Evolutionary conservation across 2,113 vertebrate species (phyloP).

Genomic region (Zapornia atra): DNA sequence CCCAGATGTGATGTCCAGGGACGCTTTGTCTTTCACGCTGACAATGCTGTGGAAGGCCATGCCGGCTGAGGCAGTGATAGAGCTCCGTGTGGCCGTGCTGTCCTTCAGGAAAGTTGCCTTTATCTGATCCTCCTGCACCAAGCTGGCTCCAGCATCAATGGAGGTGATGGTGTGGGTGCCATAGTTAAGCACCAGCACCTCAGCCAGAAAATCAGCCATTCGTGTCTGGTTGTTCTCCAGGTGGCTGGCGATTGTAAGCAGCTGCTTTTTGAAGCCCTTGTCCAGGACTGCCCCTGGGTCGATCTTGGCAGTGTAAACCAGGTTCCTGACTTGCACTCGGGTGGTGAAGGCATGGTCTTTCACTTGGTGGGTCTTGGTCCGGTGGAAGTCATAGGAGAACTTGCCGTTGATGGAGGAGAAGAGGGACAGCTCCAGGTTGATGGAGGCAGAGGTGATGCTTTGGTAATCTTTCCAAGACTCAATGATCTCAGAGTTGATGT

Average conservation of each 20-base stretch:
- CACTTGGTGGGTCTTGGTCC: conserved; percentile 88
- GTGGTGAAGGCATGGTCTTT: conserved; percentile 80
- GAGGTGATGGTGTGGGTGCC: conserved; percentile 88
- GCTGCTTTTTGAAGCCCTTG: conserved; percentile 77
- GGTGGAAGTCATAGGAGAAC: conserved; percentile 82
- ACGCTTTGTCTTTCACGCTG: conserved; percentile 48
- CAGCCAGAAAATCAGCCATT: conserved; percentile 82
- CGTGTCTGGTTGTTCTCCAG: conserved; percentile 90
- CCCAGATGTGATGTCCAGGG: neutral
- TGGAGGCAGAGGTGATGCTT: conserved; percentile 79
- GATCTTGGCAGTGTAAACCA: conserved; percentile 84
- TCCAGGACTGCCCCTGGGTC: conserved; percentile 81
- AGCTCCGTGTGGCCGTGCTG: conserved; percentile 17
- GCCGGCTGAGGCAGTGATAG: conserved; percentile 72
- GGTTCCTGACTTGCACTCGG: conserved; percentile 86
- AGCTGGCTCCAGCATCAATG: conserved; percentile 76
- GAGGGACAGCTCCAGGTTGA: conserved; percentile 85
- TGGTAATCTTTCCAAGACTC: conserved; percentile 85
- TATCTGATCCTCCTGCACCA: conserved; percentile 89
- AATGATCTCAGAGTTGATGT: conserved; percentile 88
- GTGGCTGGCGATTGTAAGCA: conserved; percentile 79
- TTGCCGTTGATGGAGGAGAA: conserved; percentile 81
- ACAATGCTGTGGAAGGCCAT: conserved; percentile 79
- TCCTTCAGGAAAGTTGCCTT: conserved; percentile 78
- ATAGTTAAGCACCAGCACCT: conserved; percentile 86